Conservation (phyloP, 64 coral and sea anemone species). For the Acropora yongei region DNA sequence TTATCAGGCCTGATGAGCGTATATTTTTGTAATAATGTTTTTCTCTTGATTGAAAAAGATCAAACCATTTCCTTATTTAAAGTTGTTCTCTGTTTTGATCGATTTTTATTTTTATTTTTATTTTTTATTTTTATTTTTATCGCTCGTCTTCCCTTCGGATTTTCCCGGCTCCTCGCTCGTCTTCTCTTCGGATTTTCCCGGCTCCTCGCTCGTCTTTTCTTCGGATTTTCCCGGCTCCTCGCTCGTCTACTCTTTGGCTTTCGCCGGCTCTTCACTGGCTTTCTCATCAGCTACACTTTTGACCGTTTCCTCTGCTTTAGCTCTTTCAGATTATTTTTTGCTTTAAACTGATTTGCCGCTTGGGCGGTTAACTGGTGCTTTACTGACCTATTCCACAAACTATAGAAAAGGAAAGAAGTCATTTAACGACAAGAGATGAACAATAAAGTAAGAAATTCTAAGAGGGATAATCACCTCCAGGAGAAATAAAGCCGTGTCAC, state of each 20-base stretch:
- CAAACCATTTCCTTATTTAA: too few species aligned
- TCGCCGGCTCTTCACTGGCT: not conserved
- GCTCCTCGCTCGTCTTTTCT: not conserved
- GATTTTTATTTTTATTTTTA: too few species aligned
- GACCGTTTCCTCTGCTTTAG: not conserved
- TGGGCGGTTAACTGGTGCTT: not conserved
- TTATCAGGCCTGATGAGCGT: constrained; percentile 94
- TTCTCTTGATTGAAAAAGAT: too few species aligned
- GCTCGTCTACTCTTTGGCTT: not conserved
- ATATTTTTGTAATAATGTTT: not conserved
- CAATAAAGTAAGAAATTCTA: not conserved
- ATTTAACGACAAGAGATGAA: not conserved
- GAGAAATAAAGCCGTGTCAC: too few species aligned
- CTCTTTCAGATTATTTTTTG: not conserved
- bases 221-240: constrained; percentile 7
- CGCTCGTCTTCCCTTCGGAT: not conserved
- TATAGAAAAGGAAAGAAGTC: not conserved
- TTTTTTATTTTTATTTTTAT: too few species aligned
- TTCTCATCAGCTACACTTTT: not conserved
- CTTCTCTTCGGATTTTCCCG: not conserved
- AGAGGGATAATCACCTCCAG: too few species aligned
- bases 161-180: not conserved
- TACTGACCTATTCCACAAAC: constrained; percentile 19
- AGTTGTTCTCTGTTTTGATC: too few species aligned
- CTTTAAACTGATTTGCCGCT: not conserved